Evolutionary conservation across 2,888 invertebrate genomes (phyloP).

Genomic region (Pristionchus entomophagus): DNA sequence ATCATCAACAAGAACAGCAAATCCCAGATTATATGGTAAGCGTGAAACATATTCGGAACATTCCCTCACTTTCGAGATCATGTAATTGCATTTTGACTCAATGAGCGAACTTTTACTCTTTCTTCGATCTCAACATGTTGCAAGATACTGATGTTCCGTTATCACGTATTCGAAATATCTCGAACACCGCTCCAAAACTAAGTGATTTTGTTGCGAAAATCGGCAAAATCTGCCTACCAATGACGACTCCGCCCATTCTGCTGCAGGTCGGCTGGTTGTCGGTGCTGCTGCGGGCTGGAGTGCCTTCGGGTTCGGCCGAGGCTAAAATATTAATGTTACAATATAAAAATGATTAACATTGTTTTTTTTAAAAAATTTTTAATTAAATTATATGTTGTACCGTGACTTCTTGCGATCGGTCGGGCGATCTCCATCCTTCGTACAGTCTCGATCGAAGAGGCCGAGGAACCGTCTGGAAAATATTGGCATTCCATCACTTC

Average conservation of each 20-base stretch:
- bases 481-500: too few species aligned
- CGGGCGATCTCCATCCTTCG: constrained; percentile 29
- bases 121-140: too few species aligned
- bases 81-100: too few species aligned
- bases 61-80: not conserved
- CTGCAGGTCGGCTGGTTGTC: not conserved
- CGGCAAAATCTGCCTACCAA: not conserved
- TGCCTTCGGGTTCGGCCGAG: constrained; percentile 2
- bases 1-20: too few species aligned
- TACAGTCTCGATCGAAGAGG: constrained; percentile 3
- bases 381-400: constrained; percentile 16
- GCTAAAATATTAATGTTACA: not conserved
- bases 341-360: not conserved
- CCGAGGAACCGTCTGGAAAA: not conserved
- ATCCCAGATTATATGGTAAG: too few species aligned
- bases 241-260: not conserved
- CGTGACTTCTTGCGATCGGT: constrained; percentile 10
- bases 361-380: not conserved
- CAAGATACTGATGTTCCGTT: too few species aligned
- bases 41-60: not conserved
- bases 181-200: too few species aligned
- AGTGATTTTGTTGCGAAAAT: too few species aligned
- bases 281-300: not conserved
- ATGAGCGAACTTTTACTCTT: too few species aligned
- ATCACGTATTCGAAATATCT: too few species aligned